These are phyloP conservation scores for Pectinophora gossypiella DNA, from an alignment of 1,140 invertebrate species.

Conservation along the genomic window DNA sequence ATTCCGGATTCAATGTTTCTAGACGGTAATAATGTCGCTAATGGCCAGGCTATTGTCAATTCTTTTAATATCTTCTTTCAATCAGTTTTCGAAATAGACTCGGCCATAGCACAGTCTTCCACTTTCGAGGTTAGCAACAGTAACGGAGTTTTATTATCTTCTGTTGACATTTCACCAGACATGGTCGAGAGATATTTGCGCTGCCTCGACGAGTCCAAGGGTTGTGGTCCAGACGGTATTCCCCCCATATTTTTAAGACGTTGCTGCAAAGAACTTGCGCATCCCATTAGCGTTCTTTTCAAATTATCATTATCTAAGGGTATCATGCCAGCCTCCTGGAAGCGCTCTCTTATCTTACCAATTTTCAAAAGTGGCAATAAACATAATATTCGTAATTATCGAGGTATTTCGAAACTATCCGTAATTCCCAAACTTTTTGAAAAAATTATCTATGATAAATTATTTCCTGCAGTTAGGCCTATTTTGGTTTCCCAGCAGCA, in stretches of 20 bases:
- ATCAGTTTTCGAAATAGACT: too few species aligned
- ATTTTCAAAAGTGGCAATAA: slow-evolving; percentile 11
- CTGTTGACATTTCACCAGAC: too few species aligned
- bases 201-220: too few species aligned
- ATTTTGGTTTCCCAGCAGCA: slow-evolving; percentile 1
- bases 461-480: slow-evolving; percentile 5
- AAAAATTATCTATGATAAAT: slow-evolving; percentile 10
- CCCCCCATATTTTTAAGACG: neutral
- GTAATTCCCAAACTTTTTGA: slow-evolving; percentile 9
- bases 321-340: slow-evolving; percentile 1
- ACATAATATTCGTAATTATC: slow-evolving; percentile 6
- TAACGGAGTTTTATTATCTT: too few species aligned
- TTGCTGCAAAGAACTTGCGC: neutral
- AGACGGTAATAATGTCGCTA: too few species aligned
- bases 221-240: too few species aligned
- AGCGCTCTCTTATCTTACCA: slow-evolving; percentile 1
- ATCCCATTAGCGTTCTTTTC: slow-evolving; percentile 1
- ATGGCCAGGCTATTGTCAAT: too few species aligned
- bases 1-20: too few species aligned
- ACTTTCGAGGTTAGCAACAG: too few species aligned
- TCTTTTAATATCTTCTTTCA: too few species aligned
- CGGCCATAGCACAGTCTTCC: too few species aligned
- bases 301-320: neutral
- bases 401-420: slow-evolving; percentile 6
- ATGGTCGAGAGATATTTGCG: too few species aligned